A percentile compares a stretch with the other conserved stretches of the same genome.
phyloP scores from a whole-genome alignment of 2,888 invertebrate genomes.

The Leucophenga montana region DNA sequence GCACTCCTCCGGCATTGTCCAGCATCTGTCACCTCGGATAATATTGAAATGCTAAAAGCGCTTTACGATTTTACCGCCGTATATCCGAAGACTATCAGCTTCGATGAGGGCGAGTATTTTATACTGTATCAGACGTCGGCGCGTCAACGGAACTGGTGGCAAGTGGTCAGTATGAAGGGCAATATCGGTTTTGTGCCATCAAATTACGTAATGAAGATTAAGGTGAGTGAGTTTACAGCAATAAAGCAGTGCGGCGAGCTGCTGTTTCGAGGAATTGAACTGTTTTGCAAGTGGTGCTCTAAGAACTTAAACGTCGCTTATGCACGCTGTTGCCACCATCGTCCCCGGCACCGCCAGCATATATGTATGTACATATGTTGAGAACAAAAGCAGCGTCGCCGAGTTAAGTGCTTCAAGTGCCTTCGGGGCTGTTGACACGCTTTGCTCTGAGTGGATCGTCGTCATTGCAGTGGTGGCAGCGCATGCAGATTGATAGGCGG shows the following conservation, averaged over 20 bases:
- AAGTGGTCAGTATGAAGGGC: constrained; percentile 87
- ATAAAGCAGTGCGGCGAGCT: background rate
- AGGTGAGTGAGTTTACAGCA: constrained; percentile 75
- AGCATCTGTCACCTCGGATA: constrained; percentile 73
- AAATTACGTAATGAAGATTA: constrained; percentile 86
- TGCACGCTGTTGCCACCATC: background rate
- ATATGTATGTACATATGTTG: background rate
- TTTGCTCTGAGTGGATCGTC: too few relatives aligned
- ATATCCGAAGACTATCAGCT: constrained; percentile 86
- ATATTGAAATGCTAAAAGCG: constrained; percentile 87
- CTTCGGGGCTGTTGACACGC: too few relatives aligned
- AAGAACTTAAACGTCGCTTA: background rate
- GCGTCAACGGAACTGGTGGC: constrained; percentile 89
- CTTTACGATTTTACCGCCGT: constrained; percentile 89
- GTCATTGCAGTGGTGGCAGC: too few relatives aligned
- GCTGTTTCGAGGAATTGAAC: background rate
- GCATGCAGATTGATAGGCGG: too few relatives aligned
- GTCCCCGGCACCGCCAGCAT: background rate
- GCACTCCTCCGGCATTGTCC: background rate
- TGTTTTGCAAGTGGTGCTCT: constrained; percentile 9
- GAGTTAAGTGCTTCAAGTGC: too few relatives aligned
- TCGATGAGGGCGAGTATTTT: constrained; percentile 86
- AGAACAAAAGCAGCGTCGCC: too few relatives aligned
- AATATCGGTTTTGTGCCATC: constrained; percentile 90
- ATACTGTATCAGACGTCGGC: constrained; percentile 85